Evolutionary conservation across 2,797 vertebrate genomes (phyloP), one percentile per base, ranked within the genome.

Genomic region (Lepilemur septentrionalis): DNA sequence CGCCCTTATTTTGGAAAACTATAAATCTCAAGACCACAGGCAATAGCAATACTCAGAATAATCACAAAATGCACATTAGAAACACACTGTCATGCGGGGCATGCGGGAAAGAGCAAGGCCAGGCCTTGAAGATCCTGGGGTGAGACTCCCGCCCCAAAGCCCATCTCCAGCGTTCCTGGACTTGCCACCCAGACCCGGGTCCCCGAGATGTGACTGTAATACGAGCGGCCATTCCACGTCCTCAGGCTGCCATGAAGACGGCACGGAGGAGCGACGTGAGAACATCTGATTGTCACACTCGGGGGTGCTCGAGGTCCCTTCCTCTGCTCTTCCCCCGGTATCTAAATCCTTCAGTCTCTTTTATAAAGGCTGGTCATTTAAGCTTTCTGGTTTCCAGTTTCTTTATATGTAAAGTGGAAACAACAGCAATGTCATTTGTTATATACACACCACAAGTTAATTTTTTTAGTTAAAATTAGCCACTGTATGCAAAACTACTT

Each of bases 1-100:
- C 2, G 5, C n/a, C 46, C 22, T 69, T 61, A 32, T 14, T 78
- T 55, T 38, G 57, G 41, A 59, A 95, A 92, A 78, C 35, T 5
- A 0, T 17, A 12, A 9, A 12, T 32, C 81, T 65, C 50, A 57
- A 78, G 78, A 61, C 59, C 91, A 57, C 30, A 38, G 57, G 41
- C 63, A 25, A 41, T 4, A 46, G 55, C 1, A 5, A 1, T 18
- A 61, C 32, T 48, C 11, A 78, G 23, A 88, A 43, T 52, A 17
- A 23, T 55, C 46, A 14, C 59, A 23, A 5, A 12, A 9, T 9
- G 61, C 14, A 10, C 13, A n/a, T 25, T 28, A 10, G 22, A 61
- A 50, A 43, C 1, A 4, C 0, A 2, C 22, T 0, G 0, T 30
- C 2, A 0, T 13, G 22, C 30, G 0, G 28, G 30, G 22, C 20